Conservation (phyloP, 2,797 vertebrate genomes). For the Heterohyrax brucei region DNA sequence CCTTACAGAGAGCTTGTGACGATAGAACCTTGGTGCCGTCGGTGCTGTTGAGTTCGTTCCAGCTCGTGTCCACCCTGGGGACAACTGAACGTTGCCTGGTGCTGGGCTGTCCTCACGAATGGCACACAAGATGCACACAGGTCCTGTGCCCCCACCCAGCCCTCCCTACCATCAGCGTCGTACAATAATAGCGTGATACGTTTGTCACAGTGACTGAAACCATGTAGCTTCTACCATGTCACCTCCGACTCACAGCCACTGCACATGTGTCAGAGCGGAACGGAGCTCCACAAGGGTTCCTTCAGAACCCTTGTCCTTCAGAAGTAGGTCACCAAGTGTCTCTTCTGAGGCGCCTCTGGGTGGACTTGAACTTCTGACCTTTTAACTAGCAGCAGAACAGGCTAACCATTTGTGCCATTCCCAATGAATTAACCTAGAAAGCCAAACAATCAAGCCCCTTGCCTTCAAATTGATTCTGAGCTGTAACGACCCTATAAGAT, state of each 20-base stretch:
- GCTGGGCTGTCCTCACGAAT: background rate
- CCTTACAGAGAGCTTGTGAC: background rate
- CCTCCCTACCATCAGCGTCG: accelerated
- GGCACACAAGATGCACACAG: background rate
- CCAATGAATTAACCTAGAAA: background rate
- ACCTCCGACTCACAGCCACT: no score
- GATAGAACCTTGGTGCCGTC: no score
- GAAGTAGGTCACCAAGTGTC: background rate
- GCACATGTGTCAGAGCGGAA: no score
- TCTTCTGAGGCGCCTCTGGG: background rate
- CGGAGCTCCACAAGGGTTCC: no score
- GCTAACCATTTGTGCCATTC: background rate
- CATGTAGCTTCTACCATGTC: no score
- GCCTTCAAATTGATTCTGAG: no score
- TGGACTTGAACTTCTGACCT: background rate
- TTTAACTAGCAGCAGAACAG: background rate
- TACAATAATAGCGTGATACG: accelerated
- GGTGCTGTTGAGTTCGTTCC: no score
- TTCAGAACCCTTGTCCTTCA: background rate
- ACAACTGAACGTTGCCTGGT: no score
- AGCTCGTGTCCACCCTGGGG: no score
- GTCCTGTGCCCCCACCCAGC: background rate
- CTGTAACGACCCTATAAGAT: no score
- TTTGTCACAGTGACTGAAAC: background rate
- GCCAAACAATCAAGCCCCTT: no score